Base-by-base conservation (phyloP, 2,888 invertebrate species). In the Thera britannica region DNA sequence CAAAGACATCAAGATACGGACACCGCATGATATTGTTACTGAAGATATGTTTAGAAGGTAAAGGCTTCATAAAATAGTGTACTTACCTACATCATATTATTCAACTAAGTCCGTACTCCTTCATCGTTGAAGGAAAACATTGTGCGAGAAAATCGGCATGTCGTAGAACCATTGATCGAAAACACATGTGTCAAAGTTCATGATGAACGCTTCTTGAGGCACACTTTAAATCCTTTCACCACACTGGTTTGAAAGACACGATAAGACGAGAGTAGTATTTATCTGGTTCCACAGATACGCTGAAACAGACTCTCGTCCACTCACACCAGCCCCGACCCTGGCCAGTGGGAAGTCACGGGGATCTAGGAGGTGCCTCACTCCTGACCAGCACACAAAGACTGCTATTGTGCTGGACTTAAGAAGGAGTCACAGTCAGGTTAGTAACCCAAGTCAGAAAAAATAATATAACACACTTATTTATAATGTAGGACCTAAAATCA, bases 251-350 rank as follows among this genome's bases (percentile, higher is more conserved):
- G 23, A 23, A 23, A 23, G 23, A 23, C 23, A 23, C 23, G 23
- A 23, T 23, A 23, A 23, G 23, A 23, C 23, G 23, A 23, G 23
- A 23, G 23, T 23, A 3, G 5, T 41, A n/a, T 46, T 9, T 57
- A 38, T 44, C 2, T 57, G 44, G 3, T 58, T 67, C 36, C 71
- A 23, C 23, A 96, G 96, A 72, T 97, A 97, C 80, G 96, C 97
- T 0, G 97, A 97, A 77, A 97, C 97, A 0, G 97, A 97, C 83
- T 98, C 97, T 0, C 93, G 97, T 36, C 97, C 97, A 0, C 87
- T 96, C 72, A 97, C 97, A 0, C 97, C 97, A 0, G 96, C 97
- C 0, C 97, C 97, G 0, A 97, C 97, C 0, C 93, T 96, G 3
- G 96, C 96, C 6, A 97, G 97, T 81, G 96, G 95, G 75, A 93